Evolutionary conservation across 2,113 vertebrate species (phyloP).

Genomic region (Perognathus longimembris): DNA sequence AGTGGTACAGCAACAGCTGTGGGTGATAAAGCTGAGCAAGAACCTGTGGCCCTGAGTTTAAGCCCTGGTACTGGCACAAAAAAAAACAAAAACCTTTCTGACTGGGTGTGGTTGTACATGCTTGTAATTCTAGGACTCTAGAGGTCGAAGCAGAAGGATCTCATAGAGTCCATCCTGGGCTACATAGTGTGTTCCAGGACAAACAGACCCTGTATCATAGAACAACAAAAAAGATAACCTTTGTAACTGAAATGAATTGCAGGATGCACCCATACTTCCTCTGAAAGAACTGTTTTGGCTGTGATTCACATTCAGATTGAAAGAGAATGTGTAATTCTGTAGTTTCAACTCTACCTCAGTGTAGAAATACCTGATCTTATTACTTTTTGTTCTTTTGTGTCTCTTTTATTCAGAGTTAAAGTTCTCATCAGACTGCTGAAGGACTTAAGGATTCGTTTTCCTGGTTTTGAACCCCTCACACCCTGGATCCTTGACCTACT

Average conservation of each 20-base stretch:
- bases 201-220: no score
- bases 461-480: constrained; percentile 96
- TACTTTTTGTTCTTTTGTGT: not conserved
- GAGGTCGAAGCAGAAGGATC: no score
- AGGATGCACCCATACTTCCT: not conserved
- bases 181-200: no score
- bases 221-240: not conserved
- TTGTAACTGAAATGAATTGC: not conserved
- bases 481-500: constrained; percentile 98
- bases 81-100: no score
- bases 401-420: constrained; percentile 91
- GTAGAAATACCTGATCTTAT: not conserved
- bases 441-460: constrained; percentile 94
- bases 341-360: not conserved
- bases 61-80: no score
- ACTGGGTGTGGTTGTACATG: no score
- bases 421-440: constrained; percentile 97
- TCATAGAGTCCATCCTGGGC: no score
- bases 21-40: no score
- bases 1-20: no score
- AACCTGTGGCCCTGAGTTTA: no score
- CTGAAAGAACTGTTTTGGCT: not conserved
- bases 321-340: not conserved
- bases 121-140: no score
- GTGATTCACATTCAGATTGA: not conserved